These are phyloP conservation scores for Lordiphosa clarofinis DNA, from an alignment of 1,140 invertebrate genomes.

Conservation along the genomic window DNA sequence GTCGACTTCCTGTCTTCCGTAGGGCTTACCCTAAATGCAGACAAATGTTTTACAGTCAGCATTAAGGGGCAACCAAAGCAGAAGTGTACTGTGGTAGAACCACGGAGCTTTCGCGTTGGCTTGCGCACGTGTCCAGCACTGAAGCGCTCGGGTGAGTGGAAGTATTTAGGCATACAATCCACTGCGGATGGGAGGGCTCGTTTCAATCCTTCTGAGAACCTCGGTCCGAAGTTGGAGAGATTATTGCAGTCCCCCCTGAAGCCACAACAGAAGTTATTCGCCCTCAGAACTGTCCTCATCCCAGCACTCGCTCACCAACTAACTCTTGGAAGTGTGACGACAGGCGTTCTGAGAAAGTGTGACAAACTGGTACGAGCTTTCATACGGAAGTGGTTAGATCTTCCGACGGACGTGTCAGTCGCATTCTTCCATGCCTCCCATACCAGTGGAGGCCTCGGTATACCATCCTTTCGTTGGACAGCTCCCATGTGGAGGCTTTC, in stretches of 20 bases:
- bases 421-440: constrained; percentile 4
- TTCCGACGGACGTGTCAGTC: constrained; percentile 1
- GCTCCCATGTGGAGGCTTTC: not conserved
- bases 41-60: no score
- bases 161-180: no score
- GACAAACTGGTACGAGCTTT: constrained; percentile 3
- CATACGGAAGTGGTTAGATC: constrained; percentile 5
- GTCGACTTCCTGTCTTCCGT: constrained; percentile 15
- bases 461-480: not conserved
- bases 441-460: not conserved
- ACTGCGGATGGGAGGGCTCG: constrained; percentile 1
- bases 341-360: constrained; percentile 6
- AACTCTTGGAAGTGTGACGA: constrained; percentile 3
- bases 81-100: no score
- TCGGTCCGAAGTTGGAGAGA: not conserved
- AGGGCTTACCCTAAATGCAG: not conserved
- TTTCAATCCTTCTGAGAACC: not conserved
- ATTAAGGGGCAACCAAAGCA: no score
- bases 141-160: no score
- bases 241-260: not conserved
- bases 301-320: constrained; percentile 3
- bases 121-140: no score
- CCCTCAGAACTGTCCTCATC: constrained; percentile 1
- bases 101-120: no score
- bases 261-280: constrained; percentile 3